A percentile compares a stretch with the other conserved stretches of the same genome.
Evolutionary conservation across 2,888 invertebrate genomes (phyloP).

Genomic region (Venustoraphidia nigricollis): DNA sequence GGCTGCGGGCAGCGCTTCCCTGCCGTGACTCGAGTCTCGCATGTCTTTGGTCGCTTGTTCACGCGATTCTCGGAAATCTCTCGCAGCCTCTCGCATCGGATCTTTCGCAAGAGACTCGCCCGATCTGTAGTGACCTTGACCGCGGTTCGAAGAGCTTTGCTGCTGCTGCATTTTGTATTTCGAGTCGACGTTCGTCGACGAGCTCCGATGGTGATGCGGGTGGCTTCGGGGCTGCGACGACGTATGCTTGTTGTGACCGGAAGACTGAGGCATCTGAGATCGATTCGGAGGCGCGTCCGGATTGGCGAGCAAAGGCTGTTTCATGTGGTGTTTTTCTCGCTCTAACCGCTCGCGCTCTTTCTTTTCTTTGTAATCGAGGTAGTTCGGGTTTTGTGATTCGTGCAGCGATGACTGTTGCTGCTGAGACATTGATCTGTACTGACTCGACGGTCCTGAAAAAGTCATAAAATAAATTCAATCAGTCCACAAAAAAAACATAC

Average conservation of each 20-base stretch:
- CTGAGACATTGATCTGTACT: slow-evolving; percentile 16
- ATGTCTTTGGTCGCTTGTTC: slow-evolving; percentile 4
- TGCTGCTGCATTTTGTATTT: slow-evolving; percentile 11
- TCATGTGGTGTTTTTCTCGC: slow-evolving; percentile 27
- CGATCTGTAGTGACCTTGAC: slow-evolving; percentile 14
- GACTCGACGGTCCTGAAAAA: slow-evolving; percentile 9
- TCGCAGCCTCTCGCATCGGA: slow-evolving; percentile 21
- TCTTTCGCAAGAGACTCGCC: slow-evolving; percentile 17
- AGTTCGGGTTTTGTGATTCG: slow-evolving; percentile 35
- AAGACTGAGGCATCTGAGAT: slow-evolving; percentile 2
- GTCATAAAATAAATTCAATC: neutral
- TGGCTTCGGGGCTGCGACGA: neutral
- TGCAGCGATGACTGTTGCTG: slow-evolving; percentile 21
- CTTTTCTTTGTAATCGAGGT: slow-evolving; percentile 47
- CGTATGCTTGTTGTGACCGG: neutral
- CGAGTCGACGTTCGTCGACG: neutral
- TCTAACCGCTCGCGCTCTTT: slow-evolving; percentile 43
- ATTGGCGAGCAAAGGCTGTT: slow-evolving; percentile 16
- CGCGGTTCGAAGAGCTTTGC: slow-evolving; percentile 12
- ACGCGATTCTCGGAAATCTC: slow-evolving; percentile 15
- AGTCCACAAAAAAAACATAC: neutral
- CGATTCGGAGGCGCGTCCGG: slow-evolving; percentile 16
- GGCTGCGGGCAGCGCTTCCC: no score
- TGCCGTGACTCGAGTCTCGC: no score
- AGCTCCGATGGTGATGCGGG: neutral